Conservation (phyloP, 92 coral and sea anemone species). For the Montipora capitata region DNA sequence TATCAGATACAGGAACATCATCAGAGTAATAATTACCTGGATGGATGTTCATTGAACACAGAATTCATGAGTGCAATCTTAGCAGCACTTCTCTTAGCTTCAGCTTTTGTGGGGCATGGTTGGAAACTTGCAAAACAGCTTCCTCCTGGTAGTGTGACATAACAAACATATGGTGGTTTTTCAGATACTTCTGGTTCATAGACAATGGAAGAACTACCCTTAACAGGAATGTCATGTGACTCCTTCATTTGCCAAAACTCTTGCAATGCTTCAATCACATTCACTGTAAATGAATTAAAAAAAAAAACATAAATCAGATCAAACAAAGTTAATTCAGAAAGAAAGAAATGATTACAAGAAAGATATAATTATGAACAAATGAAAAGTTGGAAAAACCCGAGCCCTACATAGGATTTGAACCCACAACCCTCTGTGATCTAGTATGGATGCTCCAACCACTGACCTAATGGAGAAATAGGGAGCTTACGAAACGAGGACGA, state of each 20-base stretch:
- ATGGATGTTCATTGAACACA: constrained; percentile 95
- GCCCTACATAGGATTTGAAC: too few relatives aligned
- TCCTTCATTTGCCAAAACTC: constrained; percentile 97
- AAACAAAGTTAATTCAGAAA: too few relatives aligned
- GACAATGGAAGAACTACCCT: constrained; percentile 57
- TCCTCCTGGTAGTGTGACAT: constrained; percentile 93
- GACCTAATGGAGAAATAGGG: too few relatives aligned
- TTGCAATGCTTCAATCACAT: constrained; percentile 90
- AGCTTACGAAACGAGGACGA: too few relatives aligned
- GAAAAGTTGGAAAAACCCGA: too few relatives aligned
- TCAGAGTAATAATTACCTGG: constrained; percentile 59
- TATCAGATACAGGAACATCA: too few relatives aligned
- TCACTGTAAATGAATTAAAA: constrained; percentile 41
- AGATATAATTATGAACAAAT: too few relatives aligned
- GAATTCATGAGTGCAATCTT: constrained; percentile 97
- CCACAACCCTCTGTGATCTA: too few relatives aligned
- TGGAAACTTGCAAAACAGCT: constrained; percentile 97
- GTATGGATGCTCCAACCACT: too few relatives aligned
- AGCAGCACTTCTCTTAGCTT: constrained; percentile 92
- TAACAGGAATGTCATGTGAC: constrained; percentile 51
- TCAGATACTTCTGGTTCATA: constrained; percentile 88
- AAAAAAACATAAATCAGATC: neutral
- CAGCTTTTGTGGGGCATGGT: constrained; percentile 93
- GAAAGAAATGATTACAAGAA: too few relatives aligned
- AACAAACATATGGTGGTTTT: constrained; percentile 93